phyloP scores from a whole-genome alignment of 53 echinoderm and acorn worm genomes.

The Paracentrotus lividus region DNA sequence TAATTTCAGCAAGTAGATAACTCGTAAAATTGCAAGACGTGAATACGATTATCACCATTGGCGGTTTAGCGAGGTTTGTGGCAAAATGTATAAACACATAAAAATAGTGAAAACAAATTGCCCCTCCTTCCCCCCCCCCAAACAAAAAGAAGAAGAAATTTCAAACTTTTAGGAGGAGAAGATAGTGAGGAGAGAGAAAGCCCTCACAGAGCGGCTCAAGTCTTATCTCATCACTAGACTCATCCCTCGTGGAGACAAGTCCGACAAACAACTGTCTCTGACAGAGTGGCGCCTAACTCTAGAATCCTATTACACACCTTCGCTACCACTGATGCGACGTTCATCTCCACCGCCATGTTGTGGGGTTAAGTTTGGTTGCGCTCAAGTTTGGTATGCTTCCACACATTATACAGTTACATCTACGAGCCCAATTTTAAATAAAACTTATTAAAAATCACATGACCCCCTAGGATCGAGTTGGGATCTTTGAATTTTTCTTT shows the following conservation, averaged over 20 bases:
- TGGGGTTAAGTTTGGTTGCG: not conserved
- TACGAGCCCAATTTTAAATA: no score
- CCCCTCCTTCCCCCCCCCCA: no score
- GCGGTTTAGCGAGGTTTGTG: not conserved
- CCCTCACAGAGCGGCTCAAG: not conserved
- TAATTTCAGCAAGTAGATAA: no score
- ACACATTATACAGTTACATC: no score
- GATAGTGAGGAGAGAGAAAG: not conserved
- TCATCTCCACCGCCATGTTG: constrained; percentile 16
- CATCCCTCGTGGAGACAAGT: constrained; percentile 6
- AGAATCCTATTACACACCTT: constrained; percentile 31
- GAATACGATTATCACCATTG: not conserved
- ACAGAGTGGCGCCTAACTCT: constrained; percentile 28
- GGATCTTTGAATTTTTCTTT: no score
- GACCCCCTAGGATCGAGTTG: no score
- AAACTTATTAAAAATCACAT: no score
- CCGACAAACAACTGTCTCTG: constrained; percentile 46
- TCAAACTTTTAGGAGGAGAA: not conserved
- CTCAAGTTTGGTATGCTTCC: no score
- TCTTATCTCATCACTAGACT: not conserved
- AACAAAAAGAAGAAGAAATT: no score
- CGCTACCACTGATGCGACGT: not conserved
- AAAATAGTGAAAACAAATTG: not conserved
- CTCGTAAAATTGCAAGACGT: not conserved
- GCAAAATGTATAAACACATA: not conserved